Evolutionary conservation across 2,797 vertebrate species (phyloP).

Genomic region (Botia kubotai): DNA sequence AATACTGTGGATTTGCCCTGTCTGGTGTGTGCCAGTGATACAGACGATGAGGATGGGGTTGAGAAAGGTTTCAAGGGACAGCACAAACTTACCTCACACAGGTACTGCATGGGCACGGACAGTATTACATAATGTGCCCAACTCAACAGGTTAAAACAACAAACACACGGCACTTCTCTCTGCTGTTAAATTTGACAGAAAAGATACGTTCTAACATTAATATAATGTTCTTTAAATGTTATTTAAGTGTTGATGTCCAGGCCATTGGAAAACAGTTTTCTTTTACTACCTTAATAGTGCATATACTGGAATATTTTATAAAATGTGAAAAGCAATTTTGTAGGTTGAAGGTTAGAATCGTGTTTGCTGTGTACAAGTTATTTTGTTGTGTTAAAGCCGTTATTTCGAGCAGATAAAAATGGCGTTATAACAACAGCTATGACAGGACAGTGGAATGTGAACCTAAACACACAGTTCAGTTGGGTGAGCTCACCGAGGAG

Average conservation of each 20-base stretch:
- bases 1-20: slow-evolving; percentile 58
- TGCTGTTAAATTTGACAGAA: background rate
- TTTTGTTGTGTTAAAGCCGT: background rate
- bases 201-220: background rate
- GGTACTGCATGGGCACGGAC: background rate
- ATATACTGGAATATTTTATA: background rate
- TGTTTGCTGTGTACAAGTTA: background rate
- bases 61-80: slow-evolving; percentile 33
- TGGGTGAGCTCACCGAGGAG: slow-evolving; percentile 14
- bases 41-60: slow-evolving; percentile 72
- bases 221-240: background rate
- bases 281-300: background rate
- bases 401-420: background rate
- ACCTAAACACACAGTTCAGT: slow-evolving; percentile 42
- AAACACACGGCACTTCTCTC: background rate
- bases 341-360: background rate
- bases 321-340: background rate
- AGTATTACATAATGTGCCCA: background rate
- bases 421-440: background rate
- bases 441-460: slow-evolving; percentile 50
- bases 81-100: background rate
- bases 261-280: background rate
- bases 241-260: background rate
- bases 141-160: background rate
- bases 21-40: slow-evolving; percentile 83